These are phyloP conservation scores for Pheosia tremula DNA, from an alignment of 2,888 invertebrate species.

Conservation along the genomic window DNA sequence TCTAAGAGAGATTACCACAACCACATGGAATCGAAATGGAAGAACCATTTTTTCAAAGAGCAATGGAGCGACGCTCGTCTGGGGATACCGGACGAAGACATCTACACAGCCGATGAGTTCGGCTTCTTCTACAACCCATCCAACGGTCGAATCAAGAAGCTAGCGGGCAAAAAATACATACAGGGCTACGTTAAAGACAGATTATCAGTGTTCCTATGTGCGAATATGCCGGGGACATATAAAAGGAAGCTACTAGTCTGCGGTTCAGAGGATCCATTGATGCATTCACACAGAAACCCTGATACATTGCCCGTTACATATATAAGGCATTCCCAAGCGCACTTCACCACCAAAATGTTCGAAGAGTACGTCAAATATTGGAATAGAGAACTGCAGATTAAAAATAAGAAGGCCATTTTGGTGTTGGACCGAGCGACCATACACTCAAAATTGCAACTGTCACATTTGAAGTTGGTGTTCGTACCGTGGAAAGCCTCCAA, in stretches of 20 bases:
- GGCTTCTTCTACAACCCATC: constrained; percentile 57
- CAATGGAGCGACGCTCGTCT: constrained; percentile 52
- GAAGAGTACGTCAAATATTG: constrained; percentile 56
- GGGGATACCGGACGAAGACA: constrained; percentile 50
- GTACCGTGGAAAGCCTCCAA: constrained; percentile 57
- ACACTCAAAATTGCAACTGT: constrained; percentile 53
- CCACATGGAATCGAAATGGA: constrained; percentile 52
- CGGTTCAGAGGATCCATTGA: constrained; percentile 52
- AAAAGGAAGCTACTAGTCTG: constrained; percentile 54
- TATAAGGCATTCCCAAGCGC: constrained; percentile 50
- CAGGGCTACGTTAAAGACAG: constrained; percentile 54
- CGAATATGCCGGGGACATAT: constrained; percentile 52
- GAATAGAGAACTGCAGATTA: constrained; percentile 46
- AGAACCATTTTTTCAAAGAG: constrained; percentile 55
- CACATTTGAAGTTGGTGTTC: constrained; percentile 53
- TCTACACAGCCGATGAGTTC: constrained; percentile 56
- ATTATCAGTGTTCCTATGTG: constrained; percentile 52
- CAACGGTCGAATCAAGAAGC: constrained; percentile 53
- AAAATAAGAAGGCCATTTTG: constrained; percentile 44
- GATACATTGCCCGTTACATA: constrained; percentile 53
- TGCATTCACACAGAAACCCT: constrained; percentile 47
- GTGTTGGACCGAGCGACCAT: constrained; percentile 54
- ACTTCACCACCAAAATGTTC: constrained; percentile 56
- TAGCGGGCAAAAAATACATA: constrained; percentile 52
- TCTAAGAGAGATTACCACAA: constrained; percentile 40